Conservation (phyloP, 2,888 invertebrate species). For the Drosophila pegasa region DNA sequence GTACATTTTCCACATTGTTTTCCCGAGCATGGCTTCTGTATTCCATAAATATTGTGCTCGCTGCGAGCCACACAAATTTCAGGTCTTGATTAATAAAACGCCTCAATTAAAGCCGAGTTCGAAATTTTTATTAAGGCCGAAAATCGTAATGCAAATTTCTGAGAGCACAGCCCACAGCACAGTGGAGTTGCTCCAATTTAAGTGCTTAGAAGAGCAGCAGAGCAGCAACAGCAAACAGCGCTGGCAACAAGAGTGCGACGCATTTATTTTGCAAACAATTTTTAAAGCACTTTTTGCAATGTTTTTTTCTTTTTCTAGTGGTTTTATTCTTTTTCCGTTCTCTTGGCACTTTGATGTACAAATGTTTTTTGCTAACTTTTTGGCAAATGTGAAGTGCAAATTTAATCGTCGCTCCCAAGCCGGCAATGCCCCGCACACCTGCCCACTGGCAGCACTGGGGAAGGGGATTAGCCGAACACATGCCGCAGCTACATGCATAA, state of each 20-base stretch:
- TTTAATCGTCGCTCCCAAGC: slow-evolving; percentile 16
- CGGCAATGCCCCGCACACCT: background rate
- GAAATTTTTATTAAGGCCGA: slow-evolving; percentile 1
- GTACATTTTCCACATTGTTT: slow-evolving; percentile 71
- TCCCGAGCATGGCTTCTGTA: slow-evolving; percentile 56
- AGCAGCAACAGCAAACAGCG: slow-evolving; percentile 20
- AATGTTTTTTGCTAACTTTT: slow-evolving; percentile 52
- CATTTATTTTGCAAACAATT: slow-evolving; percentile 49
- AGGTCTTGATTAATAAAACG: background rate
- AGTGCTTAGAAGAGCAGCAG: slow-evolving; percentile 14
- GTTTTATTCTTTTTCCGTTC: slow-evolving; percentile 12
- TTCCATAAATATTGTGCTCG: slow-evolving; percentile 34
- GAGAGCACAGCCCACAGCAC: slow-evolving; percentile 7
- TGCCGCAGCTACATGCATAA: slow-evolving; percentile 37
- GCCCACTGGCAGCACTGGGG: slow-evolving; percentile 24
- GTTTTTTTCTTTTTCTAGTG: slow-evolving; percentile 10
- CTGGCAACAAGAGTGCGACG: slow-evolving; percentile 16
- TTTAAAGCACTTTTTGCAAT: slow-evolving; percentile 20
- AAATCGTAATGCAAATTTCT: slow-evolving; percentile 14
- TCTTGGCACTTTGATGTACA: slow-evolving; percentile 61
- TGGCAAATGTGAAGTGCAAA: slow-evolving; percentile 42
- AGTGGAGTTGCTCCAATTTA: slow-evolving; percentile 21
- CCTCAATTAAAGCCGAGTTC: slow-evolving; percentile 8
- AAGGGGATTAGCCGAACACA: slow-evolving; percentile 48
- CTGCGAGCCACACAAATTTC: background rate